A percentile compares a stretch with the other conserved stretches of the same genome.
These are phyloP conservation scores for Liasis olivaceus DNA, from an alignment of 2,797 vertebrate genomes.

Conservation along the genomic window DNA sequence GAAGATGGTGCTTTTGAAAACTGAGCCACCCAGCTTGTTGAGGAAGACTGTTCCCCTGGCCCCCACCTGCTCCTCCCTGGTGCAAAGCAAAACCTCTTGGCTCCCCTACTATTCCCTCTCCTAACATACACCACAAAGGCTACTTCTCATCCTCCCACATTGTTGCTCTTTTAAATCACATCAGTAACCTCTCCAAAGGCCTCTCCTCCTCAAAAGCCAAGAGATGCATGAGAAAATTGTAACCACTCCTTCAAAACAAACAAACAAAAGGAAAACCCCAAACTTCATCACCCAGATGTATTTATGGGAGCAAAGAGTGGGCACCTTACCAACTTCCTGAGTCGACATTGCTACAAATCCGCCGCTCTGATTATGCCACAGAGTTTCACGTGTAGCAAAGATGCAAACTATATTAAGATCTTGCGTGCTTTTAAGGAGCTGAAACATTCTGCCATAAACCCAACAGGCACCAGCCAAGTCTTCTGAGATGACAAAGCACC, in stretches of 20 bases:
- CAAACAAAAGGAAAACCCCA: slow-evolving; percentile 46
- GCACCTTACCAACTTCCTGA: slow-evolving; percentile 42
- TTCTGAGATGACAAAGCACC: neutral
- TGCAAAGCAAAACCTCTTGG: slow-evolving; percentile 60
- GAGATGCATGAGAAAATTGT: slow-evolving; percentile 66
- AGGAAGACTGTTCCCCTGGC: slow-evolving; percentile 53
- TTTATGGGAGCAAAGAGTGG: slow-evolving; percentile 50
- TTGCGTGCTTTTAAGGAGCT: neutral
- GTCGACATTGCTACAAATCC: slow-evolving; percentile 27
- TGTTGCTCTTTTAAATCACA: slow-evolving; percentile 59
- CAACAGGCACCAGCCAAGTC: neutral
- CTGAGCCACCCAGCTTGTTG: slow-evolving; percentile 71
- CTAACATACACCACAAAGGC: slow-evolving; percentile 41
- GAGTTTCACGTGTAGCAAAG: neutral
- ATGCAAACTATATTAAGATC: neutral
- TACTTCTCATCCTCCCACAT: slow-evolving; percentile 66
- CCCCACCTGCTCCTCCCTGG: slow-evolving; percentile 55
- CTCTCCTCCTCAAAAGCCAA: slow-evolving; percentile 70
- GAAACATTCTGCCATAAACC: neutral
- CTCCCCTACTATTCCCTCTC: slow-evolving; percentile 51
- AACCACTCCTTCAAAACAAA: slow-evolving; percentile 68
- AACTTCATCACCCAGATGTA: slow-evolving; percentile 58
- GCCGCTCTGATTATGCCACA: slow-evolving; percentile 20
- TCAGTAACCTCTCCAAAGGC: slow-evolving; percentile 60
- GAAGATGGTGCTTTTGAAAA: slow-evolving; percentile 72